Percentiles rank a stretch among this genome's conserved stretches.
Conservation (phyloP, 2,888 invertebrate species). For the Asteroscopus sphinx region DNA sequence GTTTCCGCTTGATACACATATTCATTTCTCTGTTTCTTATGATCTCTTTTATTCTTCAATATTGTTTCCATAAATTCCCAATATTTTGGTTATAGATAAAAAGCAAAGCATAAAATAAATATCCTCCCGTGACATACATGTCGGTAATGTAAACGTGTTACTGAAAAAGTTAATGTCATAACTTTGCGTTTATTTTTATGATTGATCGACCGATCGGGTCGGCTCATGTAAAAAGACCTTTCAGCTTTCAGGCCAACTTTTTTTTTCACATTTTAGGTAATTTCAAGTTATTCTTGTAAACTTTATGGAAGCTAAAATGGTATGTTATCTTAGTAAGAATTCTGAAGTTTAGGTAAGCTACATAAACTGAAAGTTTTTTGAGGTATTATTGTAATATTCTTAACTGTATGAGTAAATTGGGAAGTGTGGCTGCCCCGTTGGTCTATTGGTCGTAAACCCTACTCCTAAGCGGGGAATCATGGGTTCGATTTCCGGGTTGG, state of each 20-base stretch:
- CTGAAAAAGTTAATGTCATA: slow-evolving; percentile 10
- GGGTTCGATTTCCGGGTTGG: too few relatives aligned
- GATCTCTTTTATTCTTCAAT: too few relatives aligned
- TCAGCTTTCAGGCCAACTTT: slow-evolving; percentile 5
- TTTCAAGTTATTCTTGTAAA: neutral
- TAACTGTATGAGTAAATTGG: neutral
- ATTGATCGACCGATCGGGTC: slow-evolving; percentile 23
- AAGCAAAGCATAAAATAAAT: too few relatives aligned
- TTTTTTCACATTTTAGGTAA: slow-evolving; percentile 21
- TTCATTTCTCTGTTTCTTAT: too few relatives aligned
- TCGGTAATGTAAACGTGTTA: neutral
- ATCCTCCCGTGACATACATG: neutral
- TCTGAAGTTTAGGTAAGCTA: slow-evolving; percentile 1
- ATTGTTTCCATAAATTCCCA: too few relatives aligned
- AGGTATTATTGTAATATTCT: neutral
- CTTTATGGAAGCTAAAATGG: neutral
- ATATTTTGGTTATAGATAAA: too few relatives aligned
- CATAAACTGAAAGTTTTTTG: neutral
- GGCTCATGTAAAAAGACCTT: slow-evolving; percentile 1
- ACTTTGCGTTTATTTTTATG: slow-evolving; percentile 20
- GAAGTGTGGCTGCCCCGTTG: too few relatives aligned
- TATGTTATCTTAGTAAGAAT: neutral
- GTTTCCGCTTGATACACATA: too few relatives aligned
- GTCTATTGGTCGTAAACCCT: too few relatives aligned
- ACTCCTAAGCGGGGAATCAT: too few relatives aligned